A percentile compares a stretch with the other conserved stretches of the same genome.
Conservation (phyloP, 1,140 invertebrate species). For the Neodiprion virginianus region DNA sequence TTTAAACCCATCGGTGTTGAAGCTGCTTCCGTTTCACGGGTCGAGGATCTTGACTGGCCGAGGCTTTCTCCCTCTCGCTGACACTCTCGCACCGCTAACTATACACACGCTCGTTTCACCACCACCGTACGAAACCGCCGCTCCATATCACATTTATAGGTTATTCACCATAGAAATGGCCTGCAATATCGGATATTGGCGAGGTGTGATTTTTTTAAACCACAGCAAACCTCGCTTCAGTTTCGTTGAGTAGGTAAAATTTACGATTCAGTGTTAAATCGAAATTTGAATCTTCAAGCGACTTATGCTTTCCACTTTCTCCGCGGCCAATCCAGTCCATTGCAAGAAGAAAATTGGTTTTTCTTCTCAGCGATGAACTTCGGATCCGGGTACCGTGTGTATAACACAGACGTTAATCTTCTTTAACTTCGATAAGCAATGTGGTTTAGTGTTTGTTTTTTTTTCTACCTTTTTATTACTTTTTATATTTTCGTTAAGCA, state of each 20-base stretch:
- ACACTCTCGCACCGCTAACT: background rate
- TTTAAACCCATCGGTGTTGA: background rate
- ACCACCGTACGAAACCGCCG: background rate
- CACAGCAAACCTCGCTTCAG: background rate
- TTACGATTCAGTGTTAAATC: background rate
- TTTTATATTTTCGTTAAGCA: no score
- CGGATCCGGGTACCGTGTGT: no score
- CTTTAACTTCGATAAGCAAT: no score
- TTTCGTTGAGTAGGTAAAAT: background rate
- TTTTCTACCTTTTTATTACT: no score
- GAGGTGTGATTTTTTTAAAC: background rate
- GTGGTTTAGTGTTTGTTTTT: no score
- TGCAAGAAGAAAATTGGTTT: background rate
- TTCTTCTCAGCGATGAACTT: background rate
- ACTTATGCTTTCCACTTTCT: no score
- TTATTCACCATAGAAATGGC: conserved; percentile 16
- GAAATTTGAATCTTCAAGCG: background rate
- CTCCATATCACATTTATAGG: conserved; percentile 22
- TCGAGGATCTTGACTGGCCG: conserved; percentile 21
- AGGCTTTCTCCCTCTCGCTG: conserved; percentile 16
- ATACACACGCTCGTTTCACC: background rate
- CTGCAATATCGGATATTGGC: background rate
- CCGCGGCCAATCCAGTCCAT: no score
- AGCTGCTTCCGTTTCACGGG: conserved; percentile 31
- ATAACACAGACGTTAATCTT: no score